Conservation (phyloP, 1,140 invertebrate species). For the Drosophila busckii region DNA sequence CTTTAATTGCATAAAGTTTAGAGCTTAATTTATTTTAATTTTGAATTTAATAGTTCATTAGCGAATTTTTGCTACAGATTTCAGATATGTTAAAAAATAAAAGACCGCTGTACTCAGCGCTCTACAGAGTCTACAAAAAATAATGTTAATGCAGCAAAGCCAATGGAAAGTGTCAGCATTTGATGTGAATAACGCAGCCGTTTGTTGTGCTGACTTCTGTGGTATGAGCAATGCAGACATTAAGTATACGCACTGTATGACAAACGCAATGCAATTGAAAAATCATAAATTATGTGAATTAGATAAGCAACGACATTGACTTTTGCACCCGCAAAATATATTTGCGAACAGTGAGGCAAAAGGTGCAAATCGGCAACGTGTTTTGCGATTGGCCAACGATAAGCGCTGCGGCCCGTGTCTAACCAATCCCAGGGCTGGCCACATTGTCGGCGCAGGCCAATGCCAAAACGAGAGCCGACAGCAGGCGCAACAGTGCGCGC, state of each 20-base stretch:
- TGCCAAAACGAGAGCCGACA: not conserved
- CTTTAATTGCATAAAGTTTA: too few relatives aligned
- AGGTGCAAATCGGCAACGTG: not conserved
- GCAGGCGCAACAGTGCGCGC: too few relatives aligned
- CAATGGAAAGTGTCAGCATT: too few relatives aligned
- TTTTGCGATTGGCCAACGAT: conserved; percentile 24
- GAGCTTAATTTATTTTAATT: too few relatives aligned
- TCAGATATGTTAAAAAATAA: too few relatives aligned
- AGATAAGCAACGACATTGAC: conserved; percentile 28
- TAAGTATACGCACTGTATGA: conserved; percentile 24
- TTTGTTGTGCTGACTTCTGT: not conserved
- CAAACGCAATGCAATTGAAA: conserved; percentile 2
- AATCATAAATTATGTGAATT: too few relatives aligned
- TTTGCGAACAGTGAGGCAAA: not conserved
- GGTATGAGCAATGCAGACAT: not conserved
- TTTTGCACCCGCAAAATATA: not conserved
- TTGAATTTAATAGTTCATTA: too few relatives aligned
- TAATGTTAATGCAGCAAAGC: too few relatives aligned
- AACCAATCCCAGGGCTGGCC: conserved; percentile 15
- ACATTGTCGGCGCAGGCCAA: not conserved
- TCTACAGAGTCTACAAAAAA: too few relatives aligned
- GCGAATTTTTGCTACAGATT: too few relatives aligned
- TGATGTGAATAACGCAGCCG: too few relatives aligned
- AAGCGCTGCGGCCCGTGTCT: conserved; percentile 10
- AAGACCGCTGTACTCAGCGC: too few relatives aligned